Evolutionary conservation across 2,113 vertebrate species (phyloP).

Genomic region (Mustelus asterias): DNA sequence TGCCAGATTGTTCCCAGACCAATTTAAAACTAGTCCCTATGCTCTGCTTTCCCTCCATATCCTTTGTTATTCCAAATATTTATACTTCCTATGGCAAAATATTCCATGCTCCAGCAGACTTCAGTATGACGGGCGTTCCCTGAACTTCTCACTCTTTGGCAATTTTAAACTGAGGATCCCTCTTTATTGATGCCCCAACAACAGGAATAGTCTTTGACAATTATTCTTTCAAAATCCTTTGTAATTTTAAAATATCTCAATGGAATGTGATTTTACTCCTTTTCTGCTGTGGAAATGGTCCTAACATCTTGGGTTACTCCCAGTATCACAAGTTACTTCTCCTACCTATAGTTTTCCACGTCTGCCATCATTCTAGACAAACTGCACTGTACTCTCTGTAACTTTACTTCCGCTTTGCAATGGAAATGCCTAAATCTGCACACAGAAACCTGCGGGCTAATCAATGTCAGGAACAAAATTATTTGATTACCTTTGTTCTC

Average conservation of each 20-base stretch:
- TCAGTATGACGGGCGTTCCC: not conserved
- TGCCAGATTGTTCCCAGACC: too few species aligned
- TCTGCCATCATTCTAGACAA: not conserved
- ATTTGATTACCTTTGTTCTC: too few species aligned
- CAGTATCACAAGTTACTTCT: too few species aligned
- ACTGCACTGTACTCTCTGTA: too few species aligned
- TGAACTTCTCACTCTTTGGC: not conserved
- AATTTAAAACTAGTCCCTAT: not conserved
- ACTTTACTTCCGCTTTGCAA: too few species aligned
- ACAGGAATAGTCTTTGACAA: not conserved
- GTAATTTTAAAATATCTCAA: not conserved
- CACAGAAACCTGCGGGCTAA: too few species aligned
- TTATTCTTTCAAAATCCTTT: not conserved
- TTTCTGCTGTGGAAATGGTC: not conserved
- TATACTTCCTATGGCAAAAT: not conserved
- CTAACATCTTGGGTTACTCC: not conserved
- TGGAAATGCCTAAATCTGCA: too few species aligned
- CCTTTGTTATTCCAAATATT: not conserved
- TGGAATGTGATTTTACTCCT: not conserved
- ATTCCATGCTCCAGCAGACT: not conserved
- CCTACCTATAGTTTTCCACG: not conserved
- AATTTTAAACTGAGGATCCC: not conserved
- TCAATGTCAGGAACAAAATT: too few species aligned
- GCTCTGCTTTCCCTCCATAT: not conserved
- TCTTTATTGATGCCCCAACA: not conserved